These are phyloP conservation scores for Zaprionus taronus DNA, from an alignment of 1,140 invertebrate species.

Conservation along the genomic window DNA sequence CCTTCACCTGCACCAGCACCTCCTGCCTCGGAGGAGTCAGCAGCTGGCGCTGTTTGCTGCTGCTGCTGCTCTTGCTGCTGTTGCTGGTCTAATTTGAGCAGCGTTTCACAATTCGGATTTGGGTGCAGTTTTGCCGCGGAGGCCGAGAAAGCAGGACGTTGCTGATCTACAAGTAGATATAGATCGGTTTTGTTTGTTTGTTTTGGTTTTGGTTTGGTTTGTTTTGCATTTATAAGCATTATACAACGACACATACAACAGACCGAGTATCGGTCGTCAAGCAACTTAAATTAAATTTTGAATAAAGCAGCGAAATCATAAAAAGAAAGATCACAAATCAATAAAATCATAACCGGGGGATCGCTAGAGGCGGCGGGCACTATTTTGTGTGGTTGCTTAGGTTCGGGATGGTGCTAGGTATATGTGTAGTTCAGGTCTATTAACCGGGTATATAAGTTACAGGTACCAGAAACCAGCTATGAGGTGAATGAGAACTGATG, in stretches of 20 bases:
- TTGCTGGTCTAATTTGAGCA: slow-evolving; percentile 46
- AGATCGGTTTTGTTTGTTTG: slow-evolving; percentile 74
- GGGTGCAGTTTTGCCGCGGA: slow-evolving; percentile 81
- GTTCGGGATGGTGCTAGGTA: slow-evolving; percentile 15
- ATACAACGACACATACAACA: slow-evolving; percentile 70
- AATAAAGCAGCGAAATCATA: slow-evolving; percentile 39
- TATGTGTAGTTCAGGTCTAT: slow-evolving; percentile 7
- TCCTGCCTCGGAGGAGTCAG: background rate
- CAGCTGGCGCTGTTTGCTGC: slow-evolving; percentile 12
- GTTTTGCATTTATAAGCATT: slow-evolving; percentile 59
- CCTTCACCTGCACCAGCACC: too few species aligned
- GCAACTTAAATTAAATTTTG: slow-evolving; percentile 63
- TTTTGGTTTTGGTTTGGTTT: slow-evolving; percentile 51
- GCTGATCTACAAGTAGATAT: slow-evolving; percentile 84
- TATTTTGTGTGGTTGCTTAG: slow-evolving; percentile 23
- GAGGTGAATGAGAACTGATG: background rate
- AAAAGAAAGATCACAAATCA: slow-evolving; percentile 22
- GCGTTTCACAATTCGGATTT: slow-evolving; percentile 77
- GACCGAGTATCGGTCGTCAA: slow-evolving; percentile 54
- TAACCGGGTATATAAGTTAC: slow-evolving; percentile 4
- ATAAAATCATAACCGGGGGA: slow-evolving; percentile 19
- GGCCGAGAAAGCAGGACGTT: slow-evolving; percentile 85
- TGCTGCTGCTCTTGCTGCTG: background rate
- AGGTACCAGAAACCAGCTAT: slow-evolving; percentile 11
- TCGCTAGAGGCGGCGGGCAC: slow-evolving; percentile 19